Conservation (phyloP, 2,888 invertebrate species). For the Acleris holmiana region DNA sequence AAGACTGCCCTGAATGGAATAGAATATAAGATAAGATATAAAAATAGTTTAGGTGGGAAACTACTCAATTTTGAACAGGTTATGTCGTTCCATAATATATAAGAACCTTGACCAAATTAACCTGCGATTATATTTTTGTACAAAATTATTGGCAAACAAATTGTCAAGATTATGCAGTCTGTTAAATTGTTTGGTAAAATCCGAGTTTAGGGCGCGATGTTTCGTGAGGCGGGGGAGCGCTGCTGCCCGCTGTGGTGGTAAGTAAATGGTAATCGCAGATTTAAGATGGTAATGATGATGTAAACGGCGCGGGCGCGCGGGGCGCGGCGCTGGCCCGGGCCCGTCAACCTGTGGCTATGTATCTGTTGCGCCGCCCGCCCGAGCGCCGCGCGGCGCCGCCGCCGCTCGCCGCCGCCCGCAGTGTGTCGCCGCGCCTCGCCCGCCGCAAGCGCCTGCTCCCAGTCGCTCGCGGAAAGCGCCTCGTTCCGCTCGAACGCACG, state of each 20-base stretch:
- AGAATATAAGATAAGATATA: too few species aligned
- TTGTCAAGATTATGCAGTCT: too few species aligned
- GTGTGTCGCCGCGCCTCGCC: conserved; percentile 49
- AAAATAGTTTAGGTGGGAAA: too few species aligned
- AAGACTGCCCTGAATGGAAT: too few species aligned
- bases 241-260: conserved; percentile 2
- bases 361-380: conserved; percentile 79
- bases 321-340: conserved; percentile 62
- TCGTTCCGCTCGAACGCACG: conserved; percentile 68
- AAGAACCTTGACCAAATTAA: too few species aligned
- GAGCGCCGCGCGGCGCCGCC: conserved; percentile 53
- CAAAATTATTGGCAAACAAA: too few species aligned
- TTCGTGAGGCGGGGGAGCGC: background rate
- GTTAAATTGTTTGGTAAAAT: too few species aligned
- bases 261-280: conserved; percentile 52
- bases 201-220: too few species aligned
- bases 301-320: conserved; percentile 60
- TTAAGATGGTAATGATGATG: conserved; percentile 74
- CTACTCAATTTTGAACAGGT: too few species aligned
- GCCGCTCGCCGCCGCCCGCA: conserved; percentile 50
- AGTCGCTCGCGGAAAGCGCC: conserved; percentile 47
- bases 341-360: conserved; percentile 81
- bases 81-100: too few species aligned
- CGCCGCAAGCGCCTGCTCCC: conserved; percentile 44
- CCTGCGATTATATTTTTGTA: too few species aligned